A percentile compares a stretch with the other conserved stretches of the same genome.
Conservation (phyloP, 2,113 vertebrate genomes). For the Capreolus pygargus region DNA sequence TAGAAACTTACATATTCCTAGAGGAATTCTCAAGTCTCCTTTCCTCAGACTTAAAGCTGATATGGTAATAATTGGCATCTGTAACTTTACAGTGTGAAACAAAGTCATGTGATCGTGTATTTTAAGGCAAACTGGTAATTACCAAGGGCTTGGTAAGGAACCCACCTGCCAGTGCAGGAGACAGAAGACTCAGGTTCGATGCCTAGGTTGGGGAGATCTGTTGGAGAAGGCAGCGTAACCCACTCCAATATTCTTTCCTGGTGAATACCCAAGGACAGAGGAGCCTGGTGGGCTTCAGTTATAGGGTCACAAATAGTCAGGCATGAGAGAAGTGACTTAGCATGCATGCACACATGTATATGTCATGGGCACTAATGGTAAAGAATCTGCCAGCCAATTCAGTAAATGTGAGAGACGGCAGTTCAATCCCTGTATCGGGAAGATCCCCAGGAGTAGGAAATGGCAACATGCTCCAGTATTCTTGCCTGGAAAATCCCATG, state of each 20-base stretch:
- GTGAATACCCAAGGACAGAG: neutral
- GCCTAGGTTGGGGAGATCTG: neutral
- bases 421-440: neutral
- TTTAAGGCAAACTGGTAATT: neutral
- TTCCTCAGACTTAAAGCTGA: neutral
- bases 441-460: neutral
- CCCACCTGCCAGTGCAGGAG: neutral
- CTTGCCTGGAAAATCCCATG: neutral
- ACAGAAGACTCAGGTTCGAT: neutral
- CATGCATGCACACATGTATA: neutral
- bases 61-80: neutral
- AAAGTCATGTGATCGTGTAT: neutral
- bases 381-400: neutral
- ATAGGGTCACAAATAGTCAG: accelerated
- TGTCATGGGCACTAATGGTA: neutral
- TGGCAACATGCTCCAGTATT: neutral
- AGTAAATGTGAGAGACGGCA: neutral
- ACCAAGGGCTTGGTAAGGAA: neutral
- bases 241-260: neutral
- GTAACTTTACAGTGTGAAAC: neutral
- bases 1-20: neutral
- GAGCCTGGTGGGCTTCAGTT: neutral
- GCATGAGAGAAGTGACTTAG: neutral
- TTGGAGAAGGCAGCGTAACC: neutral
- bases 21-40: neutral